Evolutionary conservation across 2,113 vertebrate species (phyloP).

Genomic region (Pithys albifrons): DNA sequence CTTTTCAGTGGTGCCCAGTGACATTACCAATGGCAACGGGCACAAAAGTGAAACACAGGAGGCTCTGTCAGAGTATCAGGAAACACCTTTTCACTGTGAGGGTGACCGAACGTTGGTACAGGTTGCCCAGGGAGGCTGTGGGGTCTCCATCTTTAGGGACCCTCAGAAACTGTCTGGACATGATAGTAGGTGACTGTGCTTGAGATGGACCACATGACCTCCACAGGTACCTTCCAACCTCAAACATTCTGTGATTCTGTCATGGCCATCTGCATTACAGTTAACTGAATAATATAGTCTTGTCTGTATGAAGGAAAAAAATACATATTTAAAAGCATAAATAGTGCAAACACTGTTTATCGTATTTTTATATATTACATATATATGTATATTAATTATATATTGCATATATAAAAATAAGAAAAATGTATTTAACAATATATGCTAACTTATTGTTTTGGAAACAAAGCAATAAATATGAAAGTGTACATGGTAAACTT

Average conservation of each 20-base stretch:
- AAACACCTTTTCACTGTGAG: neutral
- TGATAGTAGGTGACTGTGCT: neutral
- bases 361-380: too few species aligned
- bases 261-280: neutral
- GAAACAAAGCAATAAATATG: neutral
- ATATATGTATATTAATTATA: too few species aligned
- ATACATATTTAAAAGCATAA: neutral
- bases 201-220: neutral
- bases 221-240: neutral
- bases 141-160: neutral
- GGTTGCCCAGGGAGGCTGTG: neutral
- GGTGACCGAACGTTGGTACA: neutral
- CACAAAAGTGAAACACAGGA: neutral
- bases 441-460: neutral
- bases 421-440: neutral
- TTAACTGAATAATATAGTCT: neutral
- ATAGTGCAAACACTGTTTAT: neutral
- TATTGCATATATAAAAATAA: neutral
- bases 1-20: neutral
- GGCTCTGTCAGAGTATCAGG: neutral
- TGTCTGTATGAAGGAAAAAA: neutral
- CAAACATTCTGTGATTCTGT: neutral
- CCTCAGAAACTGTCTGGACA: neutral
- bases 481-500: neutral
- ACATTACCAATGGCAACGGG: rapidly evolving